Conservation (phyloP, 2,797 vertebrate genomes). For the Galagoides demidoff region DNA sequence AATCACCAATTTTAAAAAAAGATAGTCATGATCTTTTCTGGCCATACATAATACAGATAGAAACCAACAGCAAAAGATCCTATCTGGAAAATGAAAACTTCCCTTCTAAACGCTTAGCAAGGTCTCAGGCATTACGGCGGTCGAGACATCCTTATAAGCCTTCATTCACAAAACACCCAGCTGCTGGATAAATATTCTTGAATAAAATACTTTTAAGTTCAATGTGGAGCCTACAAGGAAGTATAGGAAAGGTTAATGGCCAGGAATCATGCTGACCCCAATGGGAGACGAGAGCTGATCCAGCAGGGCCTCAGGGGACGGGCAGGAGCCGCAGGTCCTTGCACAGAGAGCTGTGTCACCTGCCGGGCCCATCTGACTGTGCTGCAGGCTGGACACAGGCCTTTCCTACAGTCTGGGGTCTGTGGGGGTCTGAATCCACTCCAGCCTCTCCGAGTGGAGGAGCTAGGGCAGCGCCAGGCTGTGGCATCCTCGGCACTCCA, state of each 20-base stretch:
- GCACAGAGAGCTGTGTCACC: no score
- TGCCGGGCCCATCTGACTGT: neutral
- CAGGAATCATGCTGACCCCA: neutral
- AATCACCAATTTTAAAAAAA: neutral
- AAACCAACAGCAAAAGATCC: neutral
- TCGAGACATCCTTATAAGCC: neutral
- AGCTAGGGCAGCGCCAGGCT: neutral
- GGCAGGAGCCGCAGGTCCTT: no score
- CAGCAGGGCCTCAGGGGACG: no score
- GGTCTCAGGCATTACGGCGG: neutral
- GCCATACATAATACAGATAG: no score
- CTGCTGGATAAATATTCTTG: neutral
- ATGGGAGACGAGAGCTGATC: no score
- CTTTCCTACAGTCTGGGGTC: neutral
- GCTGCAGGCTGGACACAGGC: neutral
- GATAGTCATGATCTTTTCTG: neutral
- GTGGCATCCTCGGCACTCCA: neutral
- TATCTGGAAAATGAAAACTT: neutral
- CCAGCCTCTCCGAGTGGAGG: neutral
- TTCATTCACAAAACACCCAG: neutral
- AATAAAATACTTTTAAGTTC: neutral
- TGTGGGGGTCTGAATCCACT: neutral
- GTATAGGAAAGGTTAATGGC: neutral
- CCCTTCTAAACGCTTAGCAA: neutral
- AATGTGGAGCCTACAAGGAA: neutral